Percentiles rank a stretch among this genome's conserved stretches.
Evolutionary conservation across 2,113 vertebrate genomes (phyloP).

Genomic region (Petromus typicus): DNA sequence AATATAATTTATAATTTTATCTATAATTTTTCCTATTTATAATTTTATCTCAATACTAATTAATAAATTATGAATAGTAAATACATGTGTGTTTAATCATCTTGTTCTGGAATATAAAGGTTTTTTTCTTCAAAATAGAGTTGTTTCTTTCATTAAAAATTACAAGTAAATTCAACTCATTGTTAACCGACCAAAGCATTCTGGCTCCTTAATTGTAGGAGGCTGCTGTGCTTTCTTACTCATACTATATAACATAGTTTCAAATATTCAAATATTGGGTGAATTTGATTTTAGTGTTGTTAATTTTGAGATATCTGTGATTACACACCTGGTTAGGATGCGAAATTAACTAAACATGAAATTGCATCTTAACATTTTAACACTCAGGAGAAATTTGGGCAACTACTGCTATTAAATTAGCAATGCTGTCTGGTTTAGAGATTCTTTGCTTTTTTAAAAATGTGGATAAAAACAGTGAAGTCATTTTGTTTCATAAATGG

Average conservation of each 20-base stretch:
- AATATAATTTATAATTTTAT: neutral
- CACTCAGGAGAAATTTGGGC: neutral
- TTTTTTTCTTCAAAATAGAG: neutral
- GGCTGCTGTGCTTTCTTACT: neutral
- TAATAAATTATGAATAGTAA: neutral
- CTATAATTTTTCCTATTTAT: too few relatives aligned
- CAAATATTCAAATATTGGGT: neutral
- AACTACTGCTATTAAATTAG: neutral
- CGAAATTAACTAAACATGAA: conserved; percentile 22
- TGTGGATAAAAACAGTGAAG: neutral
- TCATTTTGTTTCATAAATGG: conserved; percentile 59
- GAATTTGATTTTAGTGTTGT: conserved; percentile 17
- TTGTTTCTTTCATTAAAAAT: neutral
- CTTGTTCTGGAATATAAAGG: neutral
- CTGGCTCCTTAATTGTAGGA: neutral
- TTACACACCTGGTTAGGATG: neutral
- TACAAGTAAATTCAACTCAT: neutral
- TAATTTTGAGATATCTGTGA: neutral
- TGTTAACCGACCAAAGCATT: neutral
- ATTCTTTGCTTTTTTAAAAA: conserved; percentile 20
- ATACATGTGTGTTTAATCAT: neutral
- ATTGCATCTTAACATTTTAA: neutral
- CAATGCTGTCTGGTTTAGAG: neutral
- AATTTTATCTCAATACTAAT: neutral
- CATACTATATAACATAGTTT: neutral